phyloP scores from a whole-genome alignment of 2,888 invertebrate genomes.

The Nebria salina region DNA sequence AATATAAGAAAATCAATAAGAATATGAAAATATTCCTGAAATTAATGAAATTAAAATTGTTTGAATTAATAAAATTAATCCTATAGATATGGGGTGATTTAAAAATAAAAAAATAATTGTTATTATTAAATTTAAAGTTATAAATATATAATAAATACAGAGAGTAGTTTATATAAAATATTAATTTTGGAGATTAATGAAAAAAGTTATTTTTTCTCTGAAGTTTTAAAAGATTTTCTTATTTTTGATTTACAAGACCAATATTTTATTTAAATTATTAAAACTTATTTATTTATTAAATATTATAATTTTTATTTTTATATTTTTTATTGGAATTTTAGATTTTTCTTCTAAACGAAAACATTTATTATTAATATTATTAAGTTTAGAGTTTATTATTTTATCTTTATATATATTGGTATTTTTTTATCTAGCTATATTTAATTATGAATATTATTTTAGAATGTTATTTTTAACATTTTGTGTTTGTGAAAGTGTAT shows the following conservation, averaged over 20 bases:
- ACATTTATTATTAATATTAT: slow-evolving; percentile 69
- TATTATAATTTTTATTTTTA: slow-evolving; percentile 62
- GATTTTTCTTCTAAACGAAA: slow-evolving; percentile 68
- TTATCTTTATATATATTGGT: slow-evolving; percentile 67
- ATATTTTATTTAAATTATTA: slow-evolving; percentile 74
- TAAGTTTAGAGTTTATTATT: slow-evolving; percentile 71
- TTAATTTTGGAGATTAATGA: slow-evolving; percentile 70
- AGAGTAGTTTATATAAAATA: slow-evolving; percentile 73
- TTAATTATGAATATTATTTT: slow-evolving; percentile 67
- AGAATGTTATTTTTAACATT: slow-evolving; percentile 70
- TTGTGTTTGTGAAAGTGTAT: slow-evolving; percentile 72
- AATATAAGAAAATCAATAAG: slow-evolving; percentile 64
- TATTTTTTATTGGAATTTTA: slow-evolving; percentile 65
- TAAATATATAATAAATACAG: slow-evolving; percentile 57
- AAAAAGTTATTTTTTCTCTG: slow-evolving; percentile 65
- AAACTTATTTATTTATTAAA: slow-evolving; percentile 64
- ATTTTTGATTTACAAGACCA: slow-evolving; percentile 75
- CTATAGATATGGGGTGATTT: slow-evolving; percentile 67
- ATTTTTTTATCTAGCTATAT: slow-evolving; percentile 63
- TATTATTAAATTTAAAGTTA: slow-evolving; percentile 57
- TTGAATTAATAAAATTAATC: slow-evolving; percentile 66
- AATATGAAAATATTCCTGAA: slow-evolving; percentile 63
- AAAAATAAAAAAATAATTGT: slow-evolving; percentile 61
- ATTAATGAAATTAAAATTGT: slow-evolving; percentile 64
- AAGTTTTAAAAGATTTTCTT: slow-evolving; percentile 69